A percentile compares a stretch with the other conserved stretches of the same genome.
phyloP scores from a whole-genome alignment of 2,888 invertebrate species.

The Acrocera orbiculus region DNA sequence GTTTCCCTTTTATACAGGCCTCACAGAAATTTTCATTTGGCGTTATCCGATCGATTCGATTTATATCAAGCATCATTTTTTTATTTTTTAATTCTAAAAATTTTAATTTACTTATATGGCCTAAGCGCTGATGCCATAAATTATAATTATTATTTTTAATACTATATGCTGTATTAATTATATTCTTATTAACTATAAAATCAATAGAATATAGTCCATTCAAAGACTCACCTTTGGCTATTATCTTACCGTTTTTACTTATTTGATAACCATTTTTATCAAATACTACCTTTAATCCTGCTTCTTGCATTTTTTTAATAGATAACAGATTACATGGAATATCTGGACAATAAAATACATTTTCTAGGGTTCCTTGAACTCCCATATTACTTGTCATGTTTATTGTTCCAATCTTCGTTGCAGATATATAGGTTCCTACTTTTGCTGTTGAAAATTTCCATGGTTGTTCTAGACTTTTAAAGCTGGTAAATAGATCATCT shows the following conservation, averaged over 20 bases:
- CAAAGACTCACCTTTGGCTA: not conserved
- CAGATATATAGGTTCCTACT: conserved; percentile 15
- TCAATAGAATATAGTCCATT: not conserved
- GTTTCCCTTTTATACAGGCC: conserved; percentile 20
- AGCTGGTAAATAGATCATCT: conserved; percentile 9
- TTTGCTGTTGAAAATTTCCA: conserved; percentile 20
- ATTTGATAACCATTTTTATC: conserved; percentile 14
- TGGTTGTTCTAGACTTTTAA: conserved; percentile 11
- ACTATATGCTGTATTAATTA: no score
- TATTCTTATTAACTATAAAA: not conserved
- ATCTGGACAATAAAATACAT: conserved; percentile 17
- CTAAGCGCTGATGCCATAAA: conserved; percentile 20
- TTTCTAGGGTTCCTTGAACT: conserved; percentile 9
- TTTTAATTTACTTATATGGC: conserved; percentile 8
- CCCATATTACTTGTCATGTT: conserved; percentile 17
- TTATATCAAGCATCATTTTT: conserved; percentile 4
- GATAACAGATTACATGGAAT: conserved; percentile 19
- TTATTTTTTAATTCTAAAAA: conserved; percentile 7
- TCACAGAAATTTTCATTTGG: conserved; percentile 16
- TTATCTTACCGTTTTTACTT: conserved; percentile 1
- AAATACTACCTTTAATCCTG: conserved; percentile 19
- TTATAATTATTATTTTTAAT: conserved; percentile 29
- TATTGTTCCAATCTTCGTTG: conserved; percentile 18
- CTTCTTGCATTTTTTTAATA: conserved; percentile 15
- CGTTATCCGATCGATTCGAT: conserved; percentile 2